phyloP scores from a whole-genome alignment of 1,140 invertebrate genomes.

The Mycetomoellerius zeteki region DNA sequence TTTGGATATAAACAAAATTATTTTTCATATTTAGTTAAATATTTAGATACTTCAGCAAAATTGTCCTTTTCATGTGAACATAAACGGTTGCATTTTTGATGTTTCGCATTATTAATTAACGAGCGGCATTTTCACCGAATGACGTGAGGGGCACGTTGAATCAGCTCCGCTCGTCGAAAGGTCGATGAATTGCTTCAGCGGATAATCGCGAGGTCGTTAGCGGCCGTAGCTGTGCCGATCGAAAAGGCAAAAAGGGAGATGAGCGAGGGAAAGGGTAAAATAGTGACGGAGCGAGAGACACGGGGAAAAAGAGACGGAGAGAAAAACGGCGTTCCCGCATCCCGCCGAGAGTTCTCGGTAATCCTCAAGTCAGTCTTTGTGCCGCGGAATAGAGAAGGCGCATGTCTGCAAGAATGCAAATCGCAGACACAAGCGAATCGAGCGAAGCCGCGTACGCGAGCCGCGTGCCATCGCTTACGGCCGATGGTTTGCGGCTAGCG shows the following conservation, averaged over 20 bases:
- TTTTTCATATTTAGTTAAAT: no score
- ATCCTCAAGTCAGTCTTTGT: constrained; percentile 76
- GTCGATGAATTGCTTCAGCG: constrained; percentile 68
- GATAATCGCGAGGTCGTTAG: constrained; percentile 72
- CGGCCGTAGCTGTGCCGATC: constrained; percentile 41
- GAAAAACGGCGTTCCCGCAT: constrained; percentile 71
- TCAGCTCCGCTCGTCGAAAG: constrained; percentile 61
- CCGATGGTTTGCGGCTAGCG: not conserved
- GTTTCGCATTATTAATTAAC: constrained; percentile 21
- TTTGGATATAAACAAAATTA: no score
- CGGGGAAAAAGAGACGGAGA: constrained; percentile 34
- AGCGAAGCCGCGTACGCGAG: constrained; percentile 10
- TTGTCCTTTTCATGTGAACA: no score
- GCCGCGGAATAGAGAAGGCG: constrained; percentile 70
- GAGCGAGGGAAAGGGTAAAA: constrained; percentile 18
- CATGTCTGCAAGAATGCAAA: constrained; percentile 73
- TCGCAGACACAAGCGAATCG: constrained; percentile 65
- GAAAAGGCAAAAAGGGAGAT: constrained; percentile 69
- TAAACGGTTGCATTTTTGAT: not conserved
- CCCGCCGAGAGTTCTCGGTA: constrained; percentile 76
- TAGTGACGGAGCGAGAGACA: not conserved
- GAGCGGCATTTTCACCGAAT: constrained; percentile 23
- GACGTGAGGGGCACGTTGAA: constrained; percentile 25
- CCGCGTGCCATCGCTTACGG: constrained; percentile 23
- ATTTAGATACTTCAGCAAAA: no score